These are phyloP conservation scores for Xiphophorus birchmanni DNA, from an alignment of 2,797 vertebrate genomes.

Conservation along the genomic window DNA sequence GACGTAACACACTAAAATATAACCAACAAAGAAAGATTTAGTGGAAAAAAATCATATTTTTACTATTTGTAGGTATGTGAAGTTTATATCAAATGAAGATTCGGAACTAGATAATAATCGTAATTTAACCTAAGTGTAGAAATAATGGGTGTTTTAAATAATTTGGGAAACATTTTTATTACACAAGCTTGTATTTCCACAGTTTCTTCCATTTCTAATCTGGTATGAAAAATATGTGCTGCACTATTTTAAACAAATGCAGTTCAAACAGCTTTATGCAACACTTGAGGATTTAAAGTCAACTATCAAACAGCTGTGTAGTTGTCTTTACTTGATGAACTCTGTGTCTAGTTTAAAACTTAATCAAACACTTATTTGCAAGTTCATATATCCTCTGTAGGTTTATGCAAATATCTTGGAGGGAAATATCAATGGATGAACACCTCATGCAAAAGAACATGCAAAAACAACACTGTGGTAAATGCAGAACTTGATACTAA, in stretches of 20 bases:
- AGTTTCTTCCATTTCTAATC: background rate
- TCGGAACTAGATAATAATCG: background rate
- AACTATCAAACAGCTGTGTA: background rate
- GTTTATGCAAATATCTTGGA: constrained; percentile 67
- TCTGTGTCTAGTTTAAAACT: background rate
- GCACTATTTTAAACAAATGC: background rate
- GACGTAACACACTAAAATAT: background rate
- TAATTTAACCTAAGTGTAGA: background rate
- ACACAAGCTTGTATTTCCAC: background rate
- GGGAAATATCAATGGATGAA: constrained; percentile 53
- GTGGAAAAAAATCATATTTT: background rate
- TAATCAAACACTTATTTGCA: constrained; percentile 13
- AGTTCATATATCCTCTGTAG: constrained; percentile 5
- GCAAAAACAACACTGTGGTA: constrained; percentile 60
- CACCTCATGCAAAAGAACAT: constrained; percentile 68
- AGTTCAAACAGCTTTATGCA: background rate
- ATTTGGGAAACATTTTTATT: background rate
- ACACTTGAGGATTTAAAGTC: background rate
- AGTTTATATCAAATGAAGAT: background rate
- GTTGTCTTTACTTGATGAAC: background rate
- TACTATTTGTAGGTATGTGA: background rate
- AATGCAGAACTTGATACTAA: constrained; percentile 32
- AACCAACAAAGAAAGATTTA: background rate
- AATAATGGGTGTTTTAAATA: background rate
- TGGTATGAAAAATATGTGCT: background rate